Percentiles rank a stretch among this genome's conserved stretches.
Evolutionary conservation across 2,888 invertebrate species (phyloP).

Genomic region (Drosophila paranaensis): DNA sequence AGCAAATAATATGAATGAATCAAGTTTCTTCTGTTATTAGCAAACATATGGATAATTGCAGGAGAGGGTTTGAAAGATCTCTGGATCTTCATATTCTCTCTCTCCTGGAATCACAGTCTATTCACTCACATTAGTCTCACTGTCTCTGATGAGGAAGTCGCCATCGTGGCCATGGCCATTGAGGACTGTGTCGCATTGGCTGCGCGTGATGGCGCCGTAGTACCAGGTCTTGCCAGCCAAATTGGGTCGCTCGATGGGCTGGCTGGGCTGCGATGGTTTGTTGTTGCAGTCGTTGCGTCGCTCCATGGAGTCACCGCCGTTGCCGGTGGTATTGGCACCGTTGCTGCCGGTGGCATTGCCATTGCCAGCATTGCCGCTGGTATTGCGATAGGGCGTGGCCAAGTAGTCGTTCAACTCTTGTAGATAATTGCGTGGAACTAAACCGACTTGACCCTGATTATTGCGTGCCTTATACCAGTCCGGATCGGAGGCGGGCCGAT

Average conservation of each 20-base stretch:
- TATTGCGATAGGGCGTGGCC: constrained; percentile 91
- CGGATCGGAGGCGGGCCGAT: constrained; percentile 98
- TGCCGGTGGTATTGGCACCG: constrained; percentile 70
- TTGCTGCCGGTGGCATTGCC: constrained; percentile 82
- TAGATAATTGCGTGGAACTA: constrained; percentile 97
- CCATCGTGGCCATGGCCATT: constrained; percentile 98
- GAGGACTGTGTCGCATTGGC: constrained; percentile 97
- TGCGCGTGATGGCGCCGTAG: constrained; percentile 97
- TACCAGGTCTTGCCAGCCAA: constrained; percentile 96
- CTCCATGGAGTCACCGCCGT: constrained; percentile 86
- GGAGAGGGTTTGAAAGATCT: neutral
- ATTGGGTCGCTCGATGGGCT: constrained; percentile 88
- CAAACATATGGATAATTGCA: neutral
- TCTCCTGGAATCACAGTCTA: neutral
- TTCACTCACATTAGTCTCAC: constrained; percentile 98
- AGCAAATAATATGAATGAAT: constrained; percentile 41
- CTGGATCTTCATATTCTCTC: too few species aligned
- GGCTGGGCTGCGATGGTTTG: constrained; percentile 81
- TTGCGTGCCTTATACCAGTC: constrained; percentile 99
- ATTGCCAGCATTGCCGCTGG: constrained; percentile 80
- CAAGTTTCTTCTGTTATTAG: neutral
- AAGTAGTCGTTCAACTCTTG: constrained; percentile 96
- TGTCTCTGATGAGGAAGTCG: constrained; percentile 99
- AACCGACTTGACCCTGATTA: constrained; percentile 95
- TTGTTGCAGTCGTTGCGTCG: constrained; percentile 84